These are phyloP conservation scores for Amphiprion clarkii DNA, from an alignment of 2,797 vertebrate genomes.

Conservation along the genomic window DNA sequence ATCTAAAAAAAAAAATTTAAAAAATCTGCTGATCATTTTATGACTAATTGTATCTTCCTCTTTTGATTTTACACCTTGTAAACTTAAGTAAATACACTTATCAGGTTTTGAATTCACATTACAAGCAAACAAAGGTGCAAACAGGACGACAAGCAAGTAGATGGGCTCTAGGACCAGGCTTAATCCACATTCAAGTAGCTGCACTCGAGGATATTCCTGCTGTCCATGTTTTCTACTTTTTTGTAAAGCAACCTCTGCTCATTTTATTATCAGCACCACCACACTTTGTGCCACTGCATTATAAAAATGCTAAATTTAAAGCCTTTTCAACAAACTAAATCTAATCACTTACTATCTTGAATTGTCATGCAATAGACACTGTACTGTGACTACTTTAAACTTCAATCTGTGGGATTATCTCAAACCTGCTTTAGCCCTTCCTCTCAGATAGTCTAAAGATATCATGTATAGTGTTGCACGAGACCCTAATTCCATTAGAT, in stretches of 20 bases:
- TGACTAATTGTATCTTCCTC: not conserved
- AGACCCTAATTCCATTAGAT: constrained; percentile 68
- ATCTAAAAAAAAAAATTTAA: not conserved
- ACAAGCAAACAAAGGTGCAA: not conserved
- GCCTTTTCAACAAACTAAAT: constrained; percentile 19
- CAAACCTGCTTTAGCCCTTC: constrained; percentile 65
- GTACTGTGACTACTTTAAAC: constrained; percentile 60
- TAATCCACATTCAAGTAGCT: constrained; percentile 41
- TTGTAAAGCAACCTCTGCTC: not conserved
- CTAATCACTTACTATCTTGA: constrained; percentile 42
- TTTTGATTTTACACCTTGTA: not conserved
- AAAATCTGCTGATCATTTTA: not conserved
- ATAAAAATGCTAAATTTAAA: constrained; percentile 17
- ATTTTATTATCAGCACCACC: not conserved
- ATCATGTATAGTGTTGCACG: constrained; percentile 53
- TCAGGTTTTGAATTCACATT: not conserved
- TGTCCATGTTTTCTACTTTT: constrained; percentile 2
- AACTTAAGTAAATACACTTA: not conserved
- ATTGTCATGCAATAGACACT: constrained; percentile 28
- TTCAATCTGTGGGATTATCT: constrained; percentile 79
- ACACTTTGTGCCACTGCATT: not conserved
- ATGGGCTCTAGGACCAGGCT: constrained; percentile 19
- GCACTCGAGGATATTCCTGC: constrained; percentile 28
- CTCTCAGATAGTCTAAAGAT: constrained; percentile 74
- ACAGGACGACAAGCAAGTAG: not conserved